Base-by-base conservation (phyloP, 2,888 invertebrate genomes). In the Brachypalpus laphriformis region DNA sequence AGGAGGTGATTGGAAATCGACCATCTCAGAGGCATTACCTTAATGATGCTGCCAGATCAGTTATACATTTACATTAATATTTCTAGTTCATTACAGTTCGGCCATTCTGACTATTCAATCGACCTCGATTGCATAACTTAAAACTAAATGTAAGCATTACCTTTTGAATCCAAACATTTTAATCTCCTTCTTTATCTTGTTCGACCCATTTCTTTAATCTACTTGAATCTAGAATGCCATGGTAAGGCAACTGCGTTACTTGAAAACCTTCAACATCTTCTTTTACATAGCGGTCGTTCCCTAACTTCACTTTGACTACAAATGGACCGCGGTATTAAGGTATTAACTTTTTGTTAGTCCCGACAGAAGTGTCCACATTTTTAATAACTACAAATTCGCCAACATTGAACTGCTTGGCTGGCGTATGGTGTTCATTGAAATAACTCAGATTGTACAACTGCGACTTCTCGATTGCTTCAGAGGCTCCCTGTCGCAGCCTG, bases 291-390 rank as follows among this genome's bases (percentile, higher is more conserved):
- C 63, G 63, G 16, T 63, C 22, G 28, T 61, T 61, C 14, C 14
- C 47, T 28, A 63, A 31, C 9, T 63, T 63, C 1, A 18, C 16
- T 11, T 47, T 47, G 0, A 63, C n/a, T 0, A 34, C 63, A 47
- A 47, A 63, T 3, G 11, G 63, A 7, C 47, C 63, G 18, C 63
- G 63, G 34, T 45, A 63, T 11, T 31, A 31, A 9, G 63, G 63
- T 11, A 47, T 47, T 18, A 63, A 20, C 49, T 63, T 65, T 9
- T 34, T 59, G n/a, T 59, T 59, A 42, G 59, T 59, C 14, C 59
- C 59, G 14, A 59, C 59, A 7, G 42, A 59, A 42, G 18, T 42
- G 37, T 59, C 59, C n/a, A 40, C n/a, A 56, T 28, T 56, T 34
- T 34, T 56, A 9, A 56, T 56, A 4, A 56, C 56, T 34, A 56